Conservation (phyloP, 1,140 invertebrate species). For the Lordiphosa stackelbergi region DNA sequence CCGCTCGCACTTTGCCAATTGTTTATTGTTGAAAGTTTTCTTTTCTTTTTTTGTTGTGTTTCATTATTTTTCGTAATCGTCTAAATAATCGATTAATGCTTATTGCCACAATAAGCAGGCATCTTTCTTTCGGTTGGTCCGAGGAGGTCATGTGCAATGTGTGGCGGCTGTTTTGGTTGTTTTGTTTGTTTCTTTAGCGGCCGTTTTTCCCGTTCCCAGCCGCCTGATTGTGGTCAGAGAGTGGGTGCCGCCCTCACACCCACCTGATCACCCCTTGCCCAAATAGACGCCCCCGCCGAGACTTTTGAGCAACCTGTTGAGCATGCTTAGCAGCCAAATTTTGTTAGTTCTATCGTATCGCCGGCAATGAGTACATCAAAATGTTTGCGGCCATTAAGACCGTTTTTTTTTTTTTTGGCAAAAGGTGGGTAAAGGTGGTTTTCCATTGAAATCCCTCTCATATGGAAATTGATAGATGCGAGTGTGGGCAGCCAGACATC, state of each 20-base stretch:
- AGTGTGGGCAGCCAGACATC: slow-evolving; percentile 48
- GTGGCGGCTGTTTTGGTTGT: slow-evolving; percentile 33
- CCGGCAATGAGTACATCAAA: slow-evolving; percentile 53
- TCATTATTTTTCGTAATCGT: slow-evolving; percentile 37
- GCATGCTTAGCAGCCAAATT: slow-evolving; percentile 39
- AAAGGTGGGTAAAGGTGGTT: slow-evolving; percentile 35
- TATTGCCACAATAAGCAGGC: slow-evolving; percentile 40
- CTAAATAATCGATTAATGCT: slow-evolving; percentile 59
- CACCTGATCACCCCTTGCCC: neutral
- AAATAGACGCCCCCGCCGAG: slow-evolving; percentile 17
- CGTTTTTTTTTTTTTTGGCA: slow-evolving; percentile 18
- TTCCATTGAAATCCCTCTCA: slow-evolving; percentile 31
- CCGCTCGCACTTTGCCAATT: slow-evolving; percentile 33
- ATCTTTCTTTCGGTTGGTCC: neutral
- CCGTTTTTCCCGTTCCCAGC: slow-evolving; percentile 30
- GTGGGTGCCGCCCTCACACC: slow-evolving; percentile 13
- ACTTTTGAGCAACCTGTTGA: slow-evolving; percentile 65
- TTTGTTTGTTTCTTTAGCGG: slow-evolving; percentile 40
- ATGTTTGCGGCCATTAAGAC: slow-evolving; percentile 52
- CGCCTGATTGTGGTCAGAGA: slow-evolving; percentile 39
- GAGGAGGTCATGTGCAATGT: slow-evolving; percentile 65
- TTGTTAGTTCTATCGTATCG: slow-evolving; percentile 1
- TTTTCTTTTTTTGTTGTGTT: slow-evolving; percentile 24
- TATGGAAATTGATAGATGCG: slow-evolving; percentile 36
- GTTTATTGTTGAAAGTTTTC: slow-evolving; percentile 51